These are phyloP conservation scores for Tipula helvola DNA, from an alignment of 2,888 invertebrate genomes.

Conservation along the genomic window DNA sequence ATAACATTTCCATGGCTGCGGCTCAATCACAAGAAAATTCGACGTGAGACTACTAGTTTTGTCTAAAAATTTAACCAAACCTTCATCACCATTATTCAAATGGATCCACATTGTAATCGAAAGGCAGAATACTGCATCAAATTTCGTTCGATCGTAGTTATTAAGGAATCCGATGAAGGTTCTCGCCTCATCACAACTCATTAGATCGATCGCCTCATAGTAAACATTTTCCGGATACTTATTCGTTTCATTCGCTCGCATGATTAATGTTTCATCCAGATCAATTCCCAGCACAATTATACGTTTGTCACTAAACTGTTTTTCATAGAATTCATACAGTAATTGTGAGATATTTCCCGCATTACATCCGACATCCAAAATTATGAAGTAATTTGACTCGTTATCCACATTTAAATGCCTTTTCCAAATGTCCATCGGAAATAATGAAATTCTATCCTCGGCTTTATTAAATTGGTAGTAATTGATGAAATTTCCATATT, in stretches of 20 bases:
- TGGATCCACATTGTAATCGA: constrained; percentile 89
- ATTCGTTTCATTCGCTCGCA: constrained; percentile 48
- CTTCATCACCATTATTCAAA: constrained; percentile 66
- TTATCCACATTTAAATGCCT: constrained; percentile 23
- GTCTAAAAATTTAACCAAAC: constrained; percentile 48
- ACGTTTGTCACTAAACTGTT: constrained; percentile 14
- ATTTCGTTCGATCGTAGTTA: constrained; percentile 35
- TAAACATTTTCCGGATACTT: constrained; percentile 33
- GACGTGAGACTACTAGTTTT: constrained; percentile 40
- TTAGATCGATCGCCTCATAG: constrained; percentile 49
- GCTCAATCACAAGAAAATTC: constrained; percentile 57
- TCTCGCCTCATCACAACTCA: constrained; percentile 32
- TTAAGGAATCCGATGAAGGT: constrained; percentile 10
- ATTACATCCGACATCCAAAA: constrained; percentile 69
- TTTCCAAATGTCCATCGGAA: constrained; percentile 42
- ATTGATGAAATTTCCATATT: constrained; percentile 75
- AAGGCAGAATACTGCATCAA: constrained; percentile 63
- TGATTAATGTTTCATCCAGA: constrained; percentile 56
- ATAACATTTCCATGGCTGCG: constrained; percentile 80
- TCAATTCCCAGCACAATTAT: constrained; percentile 50
- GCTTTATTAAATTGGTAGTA: constrained; percentile 73
- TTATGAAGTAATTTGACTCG: constrained; percentile 31
- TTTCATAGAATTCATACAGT: constrained; percentile 39
- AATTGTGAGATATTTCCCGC: constrained; percentile 59
- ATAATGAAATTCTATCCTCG: constrained; percentile 48